phyloP scores from a whole-genome alignment of 2,797 vertebrate genomes.

The Chelonia mydas region DNA sequence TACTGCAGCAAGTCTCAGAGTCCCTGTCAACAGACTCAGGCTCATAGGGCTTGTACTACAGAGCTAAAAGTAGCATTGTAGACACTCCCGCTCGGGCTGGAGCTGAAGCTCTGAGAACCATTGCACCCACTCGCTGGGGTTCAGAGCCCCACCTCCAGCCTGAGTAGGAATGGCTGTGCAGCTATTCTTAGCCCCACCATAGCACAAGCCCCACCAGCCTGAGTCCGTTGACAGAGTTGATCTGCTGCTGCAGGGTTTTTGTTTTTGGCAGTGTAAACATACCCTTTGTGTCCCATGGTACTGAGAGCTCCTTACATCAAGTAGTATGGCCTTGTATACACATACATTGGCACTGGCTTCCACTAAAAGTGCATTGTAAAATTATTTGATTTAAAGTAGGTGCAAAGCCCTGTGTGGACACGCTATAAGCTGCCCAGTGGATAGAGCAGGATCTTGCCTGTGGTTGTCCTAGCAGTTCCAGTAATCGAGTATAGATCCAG shows the following conservation, averaged over 20 bases:
- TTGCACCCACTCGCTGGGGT: too few relatives aligned
- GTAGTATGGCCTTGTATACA: background rate
- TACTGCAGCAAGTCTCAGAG: too few relatives aligned
- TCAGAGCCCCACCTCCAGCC: too few relatives aligned
- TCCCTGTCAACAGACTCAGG: too few relatives aligned
- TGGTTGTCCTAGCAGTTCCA: background rate
- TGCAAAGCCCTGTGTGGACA: background rate
- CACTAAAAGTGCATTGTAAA: background rate
- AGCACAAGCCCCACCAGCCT: background rate
- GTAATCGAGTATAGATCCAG: background rate
- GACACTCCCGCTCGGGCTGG: too few relatives aligned
- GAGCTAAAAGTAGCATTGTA: too few relatives aligned
- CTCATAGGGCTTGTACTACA: too few relatives aligned
- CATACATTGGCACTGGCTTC: background rate
- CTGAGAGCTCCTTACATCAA: background rate
- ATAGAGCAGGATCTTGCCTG: background rate
- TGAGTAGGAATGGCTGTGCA: too few relatives aligned
- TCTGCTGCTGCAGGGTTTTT: background rate
- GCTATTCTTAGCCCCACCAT: background rate
- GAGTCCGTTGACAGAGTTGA: background rate
- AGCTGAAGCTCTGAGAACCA: too few relatives aligned
- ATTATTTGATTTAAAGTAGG: background rate
- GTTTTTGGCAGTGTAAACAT: background rate
- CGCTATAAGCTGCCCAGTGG: too few relatives aligned
- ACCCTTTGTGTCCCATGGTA: background rate